Conservation (phyloP, 2,797 vertebrate genomes). For the Sebastes melanostomus region DNA sequence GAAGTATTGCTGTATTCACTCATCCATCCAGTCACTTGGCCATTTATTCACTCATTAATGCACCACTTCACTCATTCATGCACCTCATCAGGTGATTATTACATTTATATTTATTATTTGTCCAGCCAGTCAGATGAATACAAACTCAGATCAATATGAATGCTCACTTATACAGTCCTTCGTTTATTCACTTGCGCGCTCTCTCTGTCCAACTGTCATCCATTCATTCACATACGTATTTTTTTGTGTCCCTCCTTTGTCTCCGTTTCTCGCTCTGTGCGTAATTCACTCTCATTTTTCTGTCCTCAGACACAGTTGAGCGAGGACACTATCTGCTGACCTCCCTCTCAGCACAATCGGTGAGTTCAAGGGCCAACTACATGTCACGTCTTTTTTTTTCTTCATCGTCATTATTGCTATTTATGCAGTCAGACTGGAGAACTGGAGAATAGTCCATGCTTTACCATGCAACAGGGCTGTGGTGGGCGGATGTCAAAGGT, state of each 20-base stretch:
- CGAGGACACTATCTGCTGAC: constrained; percentile 27
- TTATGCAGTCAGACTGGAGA: not conserved
- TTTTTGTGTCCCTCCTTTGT: not conserved
- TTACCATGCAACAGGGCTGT: not conserved
- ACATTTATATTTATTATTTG: not conserved
- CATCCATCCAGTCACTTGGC: not conserved
- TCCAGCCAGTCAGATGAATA: not conserved
- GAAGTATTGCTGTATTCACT: not conserved
- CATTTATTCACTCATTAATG: not conserved
- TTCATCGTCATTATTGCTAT: constrained; percentile 14
- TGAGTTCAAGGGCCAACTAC: constrained; percentile 61
- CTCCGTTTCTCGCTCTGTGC: not conserved
- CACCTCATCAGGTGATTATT: not conserved
- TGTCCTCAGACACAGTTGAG: constrained; percentile 63
- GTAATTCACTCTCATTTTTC: constrained; percentile 24
- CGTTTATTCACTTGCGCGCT: not conserved
- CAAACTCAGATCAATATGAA: not conserved
- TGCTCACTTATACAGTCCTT: not conserved
- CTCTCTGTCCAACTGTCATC: not conserved
- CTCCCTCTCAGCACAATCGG: constrained; percentile 37
- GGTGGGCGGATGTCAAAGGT: constrained; percentile 16
- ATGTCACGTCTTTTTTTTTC: not conserved
- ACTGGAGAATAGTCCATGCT: not conserved
- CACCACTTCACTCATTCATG: not conserved
- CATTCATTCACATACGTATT: not conserved